Evolutionary conservation across 2,113 vertebrate species (phyloP), one percentile per base, ranked within the genome.

Genomic region (Alligator sinensis): DNA sequence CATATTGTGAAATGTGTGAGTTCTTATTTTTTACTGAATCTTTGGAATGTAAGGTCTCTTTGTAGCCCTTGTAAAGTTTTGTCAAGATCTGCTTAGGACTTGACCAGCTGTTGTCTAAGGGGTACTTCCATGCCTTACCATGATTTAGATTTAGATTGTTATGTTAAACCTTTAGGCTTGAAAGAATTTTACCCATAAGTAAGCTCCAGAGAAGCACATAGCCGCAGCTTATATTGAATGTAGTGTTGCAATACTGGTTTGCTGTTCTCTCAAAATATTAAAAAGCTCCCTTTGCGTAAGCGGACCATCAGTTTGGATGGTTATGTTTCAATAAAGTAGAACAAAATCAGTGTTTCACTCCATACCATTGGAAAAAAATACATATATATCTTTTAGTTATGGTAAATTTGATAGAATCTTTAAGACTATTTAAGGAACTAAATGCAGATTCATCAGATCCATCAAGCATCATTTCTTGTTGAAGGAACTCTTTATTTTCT

Each of bases 21-120:
- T 47, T 89, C 54, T 93, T 83, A 77, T 80, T 91, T 59, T 57
- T 55, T 94, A 75, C 66, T 85, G 47, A 47, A 84, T 77, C 86
- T 95, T 91, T 90, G 79, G 93, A 90, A 62, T 88, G 74, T 88
- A 80, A 82, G 92, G 27, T 81, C 66, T 96, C 27, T 77, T 95
- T 9, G 85, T 92, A 1, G 77, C 77, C 78, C 84, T 83, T 88
- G 79, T 82, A 59, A 93, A 55, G 6, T 91, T 92, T 57, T 93
- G 66, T 78, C 4, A 2, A 3, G 28, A 87, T 88, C 38, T 77
- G 63, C 17, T 91, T 94, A 17, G 80, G 66, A 6, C 57, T 87
- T 86, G 86, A 78, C 96, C 24, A 90, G 61, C 77, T 86, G 74
- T 95, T 58, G 3, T 84, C 91, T 86, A 92, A 91, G 22, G 77